These are phyloP conservation scores for Amphiprion clarkii DNA, from an alignment of 2,797 vertebrate genomes.

Conservation along the genomic window DNA sequence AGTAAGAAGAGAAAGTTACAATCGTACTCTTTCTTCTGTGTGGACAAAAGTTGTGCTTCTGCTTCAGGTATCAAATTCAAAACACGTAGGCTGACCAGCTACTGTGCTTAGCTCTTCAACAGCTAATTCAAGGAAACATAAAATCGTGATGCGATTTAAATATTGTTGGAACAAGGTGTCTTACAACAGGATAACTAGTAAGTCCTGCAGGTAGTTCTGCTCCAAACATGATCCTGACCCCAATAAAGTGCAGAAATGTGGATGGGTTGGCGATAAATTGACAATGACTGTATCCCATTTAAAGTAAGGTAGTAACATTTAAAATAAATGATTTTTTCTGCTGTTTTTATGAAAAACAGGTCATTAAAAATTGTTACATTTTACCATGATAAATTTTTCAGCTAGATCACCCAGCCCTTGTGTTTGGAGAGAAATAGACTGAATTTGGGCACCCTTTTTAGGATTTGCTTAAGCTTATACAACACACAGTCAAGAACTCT, in stretches of 20 bases:
- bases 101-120: background rate
- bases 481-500: constrained; percentile 3
- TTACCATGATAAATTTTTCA: too few species aligned
- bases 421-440: too few species aligned
- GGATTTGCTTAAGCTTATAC: constrained; percentile 5
- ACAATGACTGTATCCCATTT: too few species aligned
- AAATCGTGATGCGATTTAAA: constrained; percentile 3
- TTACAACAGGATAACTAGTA: too few species aligned
- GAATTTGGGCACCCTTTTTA: too few species aligned
- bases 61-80: background rate
- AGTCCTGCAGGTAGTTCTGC: constrained; percentile 15
- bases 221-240: constrained; percentile 32
- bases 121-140: background rate
- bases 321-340: too few species aligned
- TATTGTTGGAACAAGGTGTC: too few species aligned
- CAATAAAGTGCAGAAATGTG: constrained; percentile 27
- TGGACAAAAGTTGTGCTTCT: background rate
- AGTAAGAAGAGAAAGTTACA: background rate
- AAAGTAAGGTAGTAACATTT: too few species aligned
- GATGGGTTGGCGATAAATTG: background rate
- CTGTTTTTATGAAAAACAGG: too few species aligned
- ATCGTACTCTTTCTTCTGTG: background rate
- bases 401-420: too few species aligned
- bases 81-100: background rate
- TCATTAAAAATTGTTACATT: too few species aligned